Evolutionary conservation across 53 echinoderm and acorn worm genomes (phyloP), one percentile per base, ranked within the genome.

Genomic region (Stichopus horrens): DNA sequence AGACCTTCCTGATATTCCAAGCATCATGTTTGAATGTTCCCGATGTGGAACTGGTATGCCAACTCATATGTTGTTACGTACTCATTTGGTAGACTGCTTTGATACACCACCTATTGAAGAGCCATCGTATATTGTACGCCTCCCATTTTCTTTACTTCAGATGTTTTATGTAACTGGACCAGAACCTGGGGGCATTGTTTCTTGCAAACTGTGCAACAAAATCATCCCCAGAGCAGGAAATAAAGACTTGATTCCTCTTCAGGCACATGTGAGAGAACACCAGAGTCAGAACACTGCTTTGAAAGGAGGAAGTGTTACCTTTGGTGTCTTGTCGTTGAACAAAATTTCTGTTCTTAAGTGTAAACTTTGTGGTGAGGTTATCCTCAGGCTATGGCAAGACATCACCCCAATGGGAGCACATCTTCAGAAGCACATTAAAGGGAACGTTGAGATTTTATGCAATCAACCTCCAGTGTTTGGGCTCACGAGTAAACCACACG

Each of bases 151-250:
- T 14, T 57, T 87, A 21, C 87, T 87, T 54, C 87, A 87, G 74
- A 87, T 74, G 87, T 87, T 73, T 55, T 87, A 21, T 75, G 74
- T 57, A 55, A 87, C 19, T 55, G 87, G 74, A 9, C 74, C 87
- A 22, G 74, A 75, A 18, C 87, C 87, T 54, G 87, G 87, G 20
- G 87, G 87, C 21, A 75, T 87, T n/a, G 87, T 87, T 18, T 87
- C 87, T 19, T 87, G 87, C 75, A 87, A 74, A 87, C 57, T 87
- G 53, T 87, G 87, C 75, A 74, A 57, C 21, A 74, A 73, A 8
- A 74, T 87, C 74, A 87, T 87, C 53, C 57, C 87, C 1, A 87
- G 87, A 55, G 21, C 56, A 55, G 58, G 58, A 55, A 81, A 55
- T 57, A 81, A 81, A 57, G 82, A 81, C 56, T 57, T 81, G 58